Percentiles rank a stretch among this genome's conserved stretches.
phyloP scores from a whole-genome alignment of 1,140 invertebrate genomes.

The Lasaia peninsularis region DNA sequence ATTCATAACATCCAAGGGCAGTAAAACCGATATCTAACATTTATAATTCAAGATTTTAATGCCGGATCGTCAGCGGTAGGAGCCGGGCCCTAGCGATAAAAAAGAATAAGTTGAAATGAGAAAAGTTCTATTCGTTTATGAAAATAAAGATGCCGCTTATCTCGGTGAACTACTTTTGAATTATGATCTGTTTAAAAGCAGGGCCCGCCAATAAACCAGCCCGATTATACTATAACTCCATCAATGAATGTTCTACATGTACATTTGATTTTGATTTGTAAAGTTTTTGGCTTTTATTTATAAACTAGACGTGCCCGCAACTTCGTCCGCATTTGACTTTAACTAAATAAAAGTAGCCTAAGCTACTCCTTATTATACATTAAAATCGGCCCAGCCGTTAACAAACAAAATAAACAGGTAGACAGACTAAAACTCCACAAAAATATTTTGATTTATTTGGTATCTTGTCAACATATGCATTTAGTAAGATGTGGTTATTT shows the following conservation, averaged over 20 bases:
- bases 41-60: slow-evolving; percentile 24
- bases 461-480: too few species aligned
- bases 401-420: too few species aligned
- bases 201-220: background rate
- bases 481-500: too few species aligned
- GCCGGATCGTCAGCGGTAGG: slow-evolving; percentile 45
- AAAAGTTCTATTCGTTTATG: slow-evolving; percentile 68
- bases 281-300: too few species aligned
- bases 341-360: too few species aligned
- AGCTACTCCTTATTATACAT: too few species aligned
- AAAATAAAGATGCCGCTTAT: slow-evolving; percentile 62
- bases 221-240: background rate
- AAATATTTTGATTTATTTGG: too few species aligned
- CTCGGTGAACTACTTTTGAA: slow-evolving; percentile 53
- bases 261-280: background rate
- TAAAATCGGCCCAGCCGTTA: too few species aligned
- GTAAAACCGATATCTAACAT: slow-evolving; percentile 14
- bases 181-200: slow-evolving; percentile 39
- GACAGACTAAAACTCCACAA: too few species aligned
- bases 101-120: slow-evolving; percentile 67
- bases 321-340: too few species aligned
- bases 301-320: too few species aligned
- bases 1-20: background rate
- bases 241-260: background rate
- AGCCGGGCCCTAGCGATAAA: slow-evolving; percentile 42